A percentile compares a stretch with the other conserved stretches of the same genome.
These are phyloP conservation scores for Passer domesticus DNA, from an alignment of 2,113 vertebrate genomes.

Conservation along the genomic window DNA sequence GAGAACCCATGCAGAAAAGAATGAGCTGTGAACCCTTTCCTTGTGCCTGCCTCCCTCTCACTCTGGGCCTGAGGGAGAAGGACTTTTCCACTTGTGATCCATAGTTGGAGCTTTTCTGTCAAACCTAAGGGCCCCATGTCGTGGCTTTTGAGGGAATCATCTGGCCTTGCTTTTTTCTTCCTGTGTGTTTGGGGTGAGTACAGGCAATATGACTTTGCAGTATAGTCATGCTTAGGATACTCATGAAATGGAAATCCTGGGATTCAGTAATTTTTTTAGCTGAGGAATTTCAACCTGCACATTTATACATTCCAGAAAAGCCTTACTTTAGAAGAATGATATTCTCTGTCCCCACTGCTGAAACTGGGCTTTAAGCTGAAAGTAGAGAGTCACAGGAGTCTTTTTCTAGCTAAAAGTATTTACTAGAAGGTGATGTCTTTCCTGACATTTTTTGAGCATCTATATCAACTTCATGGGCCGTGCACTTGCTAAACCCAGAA, in stretches of 20 bases:
- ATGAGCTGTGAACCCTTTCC: background rate
- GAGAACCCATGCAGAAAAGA: background rate
- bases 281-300: background rate
- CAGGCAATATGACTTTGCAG: background rate
- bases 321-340: background rate
- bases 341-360: background rate
- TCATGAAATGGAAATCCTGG: background rate
- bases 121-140: rapidly evolving
- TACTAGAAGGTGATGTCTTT: background rate
- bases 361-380: background rate
- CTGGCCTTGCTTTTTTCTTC: background rate
- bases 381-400: background rate
- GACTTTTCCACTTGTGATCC: background rate
- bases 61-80: background rate
- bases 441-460: background rate
- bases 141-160: background rate
- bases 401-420: background rate
- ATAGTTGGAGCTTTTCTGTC: background rate
- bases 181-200: background rate
- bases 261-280: background rate
- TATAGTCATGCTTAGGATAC: background rate
- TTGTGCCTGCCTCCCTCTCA: background rate
- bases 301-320: background rate
- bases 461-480: background rate
- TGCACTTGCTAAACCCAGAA: background rate